Conservation (phyloP, 2,113 vertebrate species). For the Corapipo altera region DNA sequence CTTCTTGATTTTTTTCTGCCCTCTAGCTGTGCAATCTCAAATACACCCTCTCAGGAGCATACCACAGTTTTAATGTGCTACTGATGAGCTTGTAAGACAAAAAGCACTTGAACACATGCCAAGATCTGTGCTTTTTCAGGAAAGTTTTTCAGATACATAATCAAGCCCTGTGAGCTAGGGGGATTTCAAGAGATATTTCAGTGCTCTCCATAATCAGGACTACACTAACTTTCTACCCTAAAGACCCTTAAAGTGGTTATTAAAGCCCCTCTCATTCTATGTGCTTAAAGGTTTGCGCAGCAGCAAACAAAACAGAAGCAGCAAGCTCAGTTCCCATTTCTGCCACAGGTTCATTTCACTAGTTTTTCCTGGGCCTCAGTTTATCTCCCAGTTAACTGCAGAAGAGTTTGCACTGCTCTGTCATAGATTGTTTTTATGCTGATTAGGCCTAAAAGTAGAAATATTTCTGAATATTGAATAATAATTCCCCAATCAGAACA, state of each 20-base stretch:
- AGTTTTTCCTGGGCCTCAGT: neutral
- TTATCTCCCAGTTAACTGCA: neutral
- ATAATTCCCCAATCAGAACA: neutral
- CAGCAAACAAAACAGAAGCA: neutral
- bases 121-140: neutral
- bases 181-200: neutral
- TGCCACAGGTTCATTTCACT: neutral
- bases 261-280: neutral
- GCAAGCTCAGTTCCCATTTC: neutral
- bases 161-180: neutral
- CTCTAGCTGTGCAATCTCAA: constrained; percentile 44
- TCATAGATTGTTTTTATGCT: neutral
- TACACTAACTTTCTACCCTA: neutral
- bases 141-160: neutral
- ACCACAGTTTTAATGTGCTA: neutral
- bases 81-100: neutral
- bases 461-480: neutral
- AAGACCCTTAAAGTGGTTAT: neutral
- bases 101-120: neutral
- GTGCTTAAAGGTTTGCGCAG: neutral
- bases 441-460: neutral
- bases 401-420: neutral
- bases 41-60: neutral
- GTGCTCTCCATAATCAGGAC: neutral
- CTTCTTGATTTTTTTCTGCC: constrained; percentile 55